Conservation (phyloP, 2,888 invertebrate species). For the Automeris io region DNA sequence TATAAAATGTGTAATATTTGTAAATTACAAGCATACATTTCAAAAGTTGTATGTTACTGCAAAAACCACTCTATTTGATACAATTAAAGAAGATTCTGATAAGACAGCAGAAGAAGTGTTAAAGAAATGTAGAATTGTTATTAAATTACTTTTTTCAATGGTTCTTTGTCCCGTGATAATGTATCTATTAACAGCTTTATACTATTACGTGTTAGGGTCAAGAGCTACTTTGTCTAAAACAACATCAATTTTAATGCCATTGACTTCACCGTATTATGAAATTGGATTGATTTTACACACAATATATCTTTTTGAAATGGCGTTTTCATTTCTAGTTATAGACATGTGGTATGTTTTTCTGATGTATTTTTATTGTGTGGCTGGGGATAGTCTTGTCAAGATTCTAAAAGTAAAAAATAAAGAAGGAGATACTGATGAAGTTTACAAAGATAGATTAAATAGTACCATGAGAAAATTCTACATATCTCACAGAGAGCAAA, state of each 20-base stretch:
- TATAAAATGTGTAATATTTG: conserved; percentile 33
- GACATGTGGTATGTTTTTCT: conserved; percentile 52
- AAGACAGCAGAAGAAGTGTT: conserved; percentile 22
- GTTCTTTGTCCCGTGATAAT: conserved; percentile 28
- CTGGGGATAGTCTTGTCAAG: conserved; percentile 32
- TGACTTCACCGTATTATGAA: conserved; percentile 48
- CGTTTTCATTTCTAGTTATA: conserved; percentile 28
- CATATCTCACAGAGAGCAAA: conserved; percentile 1
- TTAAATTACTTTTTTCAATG: conserved; percentile 22
- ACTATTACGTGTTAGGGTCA: conserved; percentile 36
- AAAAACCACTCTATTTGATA: conserved; percentile 35
- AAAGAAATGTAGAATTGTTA: conserved; percentile 23
- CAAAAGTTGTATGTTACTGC: conserved; percentile 32
- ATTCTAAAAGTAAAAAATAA: conserved; percentile 24
- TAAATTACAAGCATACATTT: conserved; percentile 27
- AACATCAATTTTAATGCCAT: conserved; percentile 46
- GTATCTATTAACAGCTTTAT: conserved; percentile 35
- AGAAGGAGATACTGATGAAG: conserved; percentile 16
- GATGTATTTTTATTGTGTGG: conserved; percentile 35
- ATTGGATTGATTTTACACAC: conserved; percentile 41
- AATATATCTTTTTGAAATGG: conserved; percentile 33
- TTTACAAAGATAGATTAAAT: conserved; percentile 35
- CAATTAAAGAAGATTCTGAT: conserved; percentile 23
- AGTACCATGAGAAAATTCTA: conserved; percentile 36
- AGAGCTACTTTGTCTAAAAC: conserved; percentile 41